Percentiles rank a stretch among this genome's conserved stretches.
These are phyloP conservation scores for Halocaridina rubra DNA, from an alignment of 2,888 invertebrate species.

Conservation along the genomic window DNA sequence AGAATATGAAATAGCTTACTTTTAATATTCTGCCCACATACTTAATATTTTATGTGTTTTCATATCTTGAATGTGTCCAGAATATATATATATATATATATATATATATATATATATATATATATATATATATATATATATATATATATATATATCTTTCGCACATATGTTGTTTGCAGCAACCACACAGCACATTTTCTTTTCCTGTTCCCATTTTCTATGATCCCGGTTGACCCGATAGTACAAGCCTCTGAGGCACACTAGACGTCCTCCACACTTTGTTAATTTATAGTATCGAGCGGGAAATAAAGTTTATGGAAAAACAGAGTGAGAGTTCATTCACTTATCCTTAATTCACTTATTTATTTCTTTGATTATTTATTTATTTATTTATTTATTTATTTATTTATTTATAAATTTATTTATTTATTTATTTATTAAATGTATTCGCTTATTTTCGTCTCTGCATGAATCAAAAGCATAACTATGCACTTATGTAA, in stretches of 20 bases:
- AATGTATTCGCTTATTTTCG: too few relatives aligned
- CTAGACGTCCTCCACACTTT: conserved; percentile 46
- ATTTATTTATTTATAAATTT: too few relatives aligned
- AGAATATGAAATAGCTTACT: too few relatives aligned
- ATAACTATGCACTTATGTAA: too few relatives aligned
- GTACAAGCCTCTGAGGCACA: conserved; percentile 47
- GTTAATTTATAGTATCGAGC: conserved; percentile 40
- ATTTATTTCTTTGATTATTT: too few relatives aligned
- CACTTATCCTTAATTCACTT: too few relatives aligned
- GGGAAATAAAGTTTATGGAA: conserved; percentile 57
- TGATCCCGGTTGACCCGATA: conserved; percentile 43
- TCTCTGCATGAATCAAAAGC: too few relatives aligned
- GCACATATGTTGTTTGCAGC: neutral
- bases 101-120: neutral
- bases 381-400: too few relatives aligned
- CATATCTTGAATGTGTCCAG: neutral
- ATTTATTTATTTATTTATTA: too few relatives aligned
- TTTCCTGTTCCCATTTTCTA: conserved; percentile 29
- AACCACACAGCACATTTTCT: conserved; percentile 10
- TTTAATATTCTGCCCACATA: too few relatives aligned
- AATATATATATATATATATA: neutral
- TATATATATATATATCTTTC: neutral
- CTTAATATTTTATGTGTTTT: too few relatives aligned
- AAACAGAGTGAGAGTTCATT: too few relatives aligned
- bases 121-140: neutral